These are phyloP conservation scores for Xiphophorus birchmanni DNA, from an alignment of 2,797 vertebrate species.

Conservation along the genomic window DNA sequence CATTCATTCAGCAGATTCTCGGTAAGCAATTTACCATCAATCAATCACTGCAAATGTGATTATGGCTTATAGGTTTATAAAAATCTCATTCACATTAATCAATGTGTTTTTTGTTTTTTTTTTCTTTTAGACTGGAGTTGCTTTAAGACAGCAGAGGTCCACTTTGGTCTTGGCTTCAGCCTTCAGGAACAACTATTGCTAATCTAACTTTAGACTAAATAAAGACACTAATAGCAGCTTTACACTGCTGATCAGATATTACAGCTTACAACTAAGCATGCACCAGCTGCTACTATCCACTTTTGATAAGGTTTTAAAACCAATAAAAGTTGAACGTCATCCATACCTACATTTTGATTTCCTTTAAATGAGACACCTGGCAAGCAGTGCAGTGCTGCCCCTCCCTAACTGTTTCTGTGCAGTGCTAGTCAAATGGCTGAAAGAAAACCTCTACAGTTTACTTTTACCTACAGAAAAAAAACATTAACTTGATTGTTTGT, in stretches of 20 bases:
- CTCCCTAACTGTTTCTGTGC: neutral
- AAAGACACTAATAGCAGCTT: neutral
- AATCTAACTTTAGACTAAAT: neutral
- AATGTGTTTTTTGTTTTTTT: neutral
- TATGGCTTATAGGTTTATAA: neutral
- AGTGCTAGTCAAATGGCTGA: neutral
- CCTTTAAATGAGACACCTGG: neutral
- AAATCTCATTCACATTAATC: neutral
- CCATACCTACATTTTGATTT: neutral
- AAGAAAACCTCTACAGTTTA: neutral
- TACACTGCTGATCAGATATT: neutral
- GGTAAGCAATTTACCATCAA: neutral
- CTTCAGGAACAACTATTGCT: neutral
- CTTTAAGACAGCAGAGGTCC: no score
- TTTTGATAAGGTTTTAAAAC: neutral
- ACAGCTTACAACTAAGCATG: neutral
- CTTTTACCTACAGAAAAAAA: neutral
- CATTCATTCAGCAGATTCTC: neutral
- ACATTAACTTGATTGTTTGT: neutral
- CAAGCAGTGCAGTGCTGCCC: neutral
- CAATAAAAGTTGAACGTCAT: neutral
- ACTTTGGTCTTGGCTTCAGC: neutral
- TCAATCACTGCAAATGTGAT: neutral
- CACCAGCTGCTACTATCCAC: neutral
- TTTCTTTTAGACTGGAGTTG: no score